Base-by-base conservation (phyloP, 1,140 invertebrate genomes). In the Anadara kagoshimensis region DNA sequence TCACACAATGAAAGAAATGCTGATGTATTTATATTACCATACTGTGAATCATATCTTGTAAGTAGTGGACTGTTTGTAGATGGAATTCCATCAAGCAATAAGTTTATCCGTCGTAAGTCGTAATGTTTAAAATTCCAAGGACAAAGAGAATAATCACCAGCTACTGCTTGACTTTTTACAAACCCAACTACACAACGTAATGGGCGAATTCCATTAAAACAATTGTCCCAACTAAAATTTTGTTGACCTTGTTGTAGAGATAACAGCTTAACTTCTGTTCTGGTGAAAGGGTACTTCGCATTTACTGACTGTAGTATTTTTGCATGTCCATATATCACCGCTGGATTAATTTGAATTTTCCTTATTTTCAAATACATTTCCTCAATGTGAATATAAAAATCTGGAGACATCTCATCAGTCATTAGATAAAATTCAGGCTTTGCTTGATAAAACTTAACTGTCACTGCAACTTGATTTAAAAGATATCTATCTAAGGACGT, bases 21-120 rank as follows among this genome's bases (percentile, higher is more conserved):
- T 36, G 29, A 36, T 36, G 29, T 36, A 36, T 36, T 36, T 36
- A 36, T 36, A 36, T 36, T 36, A 7, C 29, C 29, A 36, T 36
- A 36, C 7, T 36, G 29, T 36, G 29, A 36, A 36, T 36, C 29
- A 36, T 36, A 36, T 36, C 29, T 36, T 7, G 29, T 36, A 36
- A 36, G 29, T 36, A 36, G 12, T 93, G 92, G 69, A 92, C 92
- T 36, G 29, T 36, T 36, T 36, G 29, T 36, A 36, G 29, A 36
- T 2, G 58, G 58, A 12, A n/a, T 59, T 12, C 58, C 58, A 59
- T 59, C 58, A 14, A 44, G n/a, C 41, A 29, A 20, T 43, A 59
- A 16, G 5, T 29, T 20, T 43, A 59, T 59, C 14, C 43, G 58
- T 14, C 43, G 41, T 16, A 63, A n/a, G 20, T 49, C 18, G 16